Percentiles rank a stretch among this genome's conserved stretches.
Conservation (phyloP, 2,888 invertebrate genomes). For the Dryomyza anilis region DNA sequence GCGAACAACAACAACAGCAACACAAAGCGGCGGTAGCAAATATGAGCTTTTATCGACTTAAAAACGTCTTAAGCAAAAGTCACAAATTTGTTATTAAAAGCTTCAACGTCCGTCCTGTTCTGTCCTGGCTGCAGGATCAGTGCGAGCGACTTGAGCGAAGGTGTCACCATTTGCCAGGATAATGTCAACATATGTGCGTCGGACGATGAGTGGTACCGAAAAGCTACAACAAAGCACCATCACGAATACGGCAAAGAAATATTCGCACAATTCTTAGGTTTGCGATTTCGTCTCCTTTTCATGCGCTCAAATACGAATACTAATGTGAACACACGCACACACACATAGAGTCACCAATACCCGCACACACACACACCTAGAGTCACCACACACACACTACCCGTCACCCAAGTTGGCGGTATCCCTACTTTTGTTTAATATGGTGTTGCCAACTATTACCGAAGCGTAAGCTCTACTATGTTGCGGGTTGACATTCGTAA, state of each 20-base stretch:
- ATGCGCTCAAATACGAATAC: constrained; percentile 7
- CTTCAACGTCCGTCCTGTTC: neutral
- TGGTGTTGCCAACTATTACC: constrained; percentile 56
- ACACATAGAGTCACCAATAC: neutral
- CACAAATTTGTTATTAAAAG: constrained; percentile 43
- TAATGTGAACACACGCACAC: neutral
- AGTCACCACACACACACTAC: neutral
- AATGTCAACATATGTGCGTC: constrained; percentile 54
- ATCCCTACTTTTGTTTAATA: constrained; percentile 50
- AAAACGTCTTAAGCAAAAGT: constrained; percentile 27
- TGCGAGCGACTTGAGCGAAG: constrained; percentile 49
- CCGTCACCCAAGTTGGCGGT: too few relatives aligned
- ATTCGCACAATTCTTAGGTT: too few relatives aligned
- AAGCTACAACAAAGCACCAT: too few relatives aligned
- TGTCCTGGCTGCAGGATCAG: constrained; percentile 26
- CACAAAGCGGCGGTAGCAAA: too few relatives aligned
- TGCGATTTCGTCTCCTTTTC: too few relatives aligned
- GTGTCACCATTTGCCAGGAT: constrained; percentile 39
- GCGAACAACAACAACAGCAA: too few relatives aligned
- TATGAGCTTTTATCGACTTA: too few relatives aligned
- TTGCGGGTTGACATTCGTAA: constrained; percentile 60
- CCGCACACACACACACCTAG: neutral
- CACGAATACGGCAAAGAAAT: constrained; percentile 24
- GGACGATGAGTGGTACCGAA: too few relatives aligned
- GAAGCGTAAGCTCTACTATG: constrained; percentile 35